Evolutionary conservation across 2,797 vertebrate genomes (phyloP), one percentile per base, ranked within the genome.

Genomic region (Acrossocheilus wenchowensis): DNA sequence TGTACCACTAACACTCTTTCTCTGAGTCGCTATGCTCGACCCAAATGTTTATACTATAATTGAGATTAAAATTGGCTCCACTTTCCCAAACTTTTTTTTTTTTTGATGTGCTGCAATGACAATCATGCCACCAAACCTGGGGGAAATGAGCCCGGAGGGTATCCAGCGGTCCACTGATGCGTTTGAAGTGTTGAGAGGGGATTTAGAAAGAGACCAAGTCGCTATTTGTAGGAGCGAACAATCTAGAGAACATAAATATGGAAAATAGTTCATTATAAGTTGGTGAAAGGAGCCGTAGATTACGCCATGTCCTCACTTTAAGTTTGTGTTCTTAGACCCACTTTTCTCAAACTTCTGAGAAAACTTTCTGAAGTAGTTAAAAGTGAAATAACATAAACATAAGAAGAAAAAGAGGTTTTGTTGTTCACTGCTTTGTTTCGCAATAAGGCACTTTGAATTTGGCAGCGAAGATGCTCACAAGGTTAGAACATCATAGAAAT

Each of bases 161-260:
- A 78, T 86, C 84, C 89, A 71, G 78, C 43, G 30, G 87, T 86
- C 86, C 84, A 43, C 87, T 86, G 89, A 86, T 84, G 86, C 82
- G 26, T 73, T 62, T 68, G 72, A 84, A 83, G 74, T 82, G 77
- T 87, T 79, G 81, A 74, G 66, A 66, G 78, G 83, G 87, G 84
- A 85, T 71, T 87, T 60, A 69, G 69, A 88, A 89, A 86, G 86
- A 89, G 88, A 82, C 87, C 86, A 86, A 75, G 62, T 75, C 57
- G 78, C 89, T 89, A 91, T 91, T 89, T 91, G 90, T 73, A 87
- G 87, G 88, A 87, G 43, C 72, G 81, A 90, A 81, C 81, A 74
- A 88, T 83, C 86, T 87, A 36, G 83, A 84, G 66, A 86, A 83
- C 75, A 83, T 91, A 89, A 91, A 90, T 90, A 85, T 86, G 90